Base-by-base conservation (phyloP, 2,888 invertebrate genomes). In the Nycteola revayana region DNA sequence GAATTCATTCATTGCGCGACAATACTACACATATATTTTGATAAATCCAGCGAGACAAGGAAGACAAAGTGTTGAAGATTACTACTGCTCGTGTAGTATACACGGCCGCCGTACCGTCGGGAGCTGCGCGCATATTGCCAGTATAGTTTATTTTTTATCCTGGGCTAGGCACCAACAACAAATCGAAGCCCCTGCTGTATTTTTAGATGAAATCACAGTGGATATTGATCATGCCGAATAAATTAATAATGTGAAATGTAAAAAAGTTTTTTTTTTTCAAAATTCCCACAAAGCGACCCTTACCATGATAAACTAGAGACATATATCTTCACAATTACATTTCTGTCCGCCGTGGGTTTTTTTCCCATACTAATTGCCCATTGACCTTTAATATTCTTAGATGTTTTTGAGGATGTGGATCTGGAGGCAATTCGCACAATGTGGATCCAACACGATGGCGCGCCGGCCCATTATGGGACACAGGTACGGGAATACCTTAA, bases 1-100 rank as follows among this genome's bases (percentile, higher is more conserved):
- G 32, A 36, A 18, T 36, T 22, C 33, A 36, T 26, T 32, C 18
- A 32, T 24, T 26, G 7, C 25, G 25, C 33, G 22, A 36, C 10
- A 17, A 7, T 21, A 21, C 6, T 28, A 34, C 9, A 21, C 21
- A 21, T 9, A n/a, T 27, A 17, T 36, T 7, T 23, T 27, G 7
- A 18, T 36, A 7, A 1, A 21, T 1, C 17, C 26, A 23, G 32
- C 32, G 26, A 10, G n/a, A 21, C 28, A 33, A 8, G 27, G 23
- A 33, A 22, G 22, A 7, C 26, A 32, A 25, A 25, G 25, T 14
- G 18, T 32, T 14, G 25, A 25, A 3, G 25, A 18, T 7, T 32
- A 32, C 24, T 32, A 20, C 25, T 32, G 36, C 25, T 30, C 30
- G 23, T 28, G 33, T 5, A 34, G 26, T 28, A n/a, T n/a, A n/a